Percentiles rank a stretch among this genome's conserved stretches.
Evolutionary conservation across 2,888 invertebrate species (phyloP).

Genomic region (Hydrotaea diabolus): DNA sequence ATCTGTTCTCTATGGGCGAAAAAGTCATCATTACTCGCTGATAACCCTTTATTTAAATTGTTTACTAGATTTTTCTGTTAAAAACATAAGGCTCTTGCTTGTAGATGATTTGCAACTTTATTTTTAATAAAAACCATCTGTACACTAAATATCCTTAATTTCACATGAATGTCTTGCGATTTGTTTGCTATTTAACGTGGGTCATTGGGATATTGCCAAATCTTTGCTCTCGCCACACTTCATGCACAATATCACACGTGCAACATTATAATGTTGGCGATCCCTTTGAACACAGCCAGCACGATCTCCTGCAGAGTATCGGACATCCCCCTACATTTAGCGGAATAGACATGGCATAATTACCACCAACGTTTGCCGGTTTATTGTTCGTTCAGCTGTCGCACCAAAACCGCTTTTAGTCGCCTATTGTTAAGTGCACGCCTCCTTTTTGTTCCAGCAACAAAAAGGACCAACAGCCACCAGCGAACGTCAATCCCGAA

Average conservation of each 20-base stretch:
- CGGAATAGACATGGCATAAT: background rate
- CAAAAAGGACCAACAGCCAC: background rate
- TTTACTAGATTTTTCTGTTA: too few relatives aligned
- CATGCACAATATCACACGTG: background rate
- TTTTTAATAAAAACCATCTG: too few relatives aligned
- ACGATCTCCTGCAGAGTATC: background rate
- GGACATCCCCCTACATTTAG: background rate
- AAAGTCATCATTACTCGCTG: too few relatives aligned
- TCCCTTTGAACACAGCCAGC: background rate
- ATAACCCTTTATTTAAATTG: too few relatives aligned
- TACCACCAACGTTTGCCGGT: background rate
- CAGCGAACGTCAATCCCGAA: background rate
- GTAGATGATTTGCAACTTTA: too few relatives aligned
- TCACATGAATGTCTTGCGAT: too few relatives aligned
- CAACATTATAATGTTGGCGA: background rate
- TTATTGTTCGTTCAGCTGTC: conserved; percentile 8
- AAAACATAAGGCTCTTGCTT: too few relatives aligned
- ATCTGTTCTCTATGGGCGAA: too few relatives aligned
- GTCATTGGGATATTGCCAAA: too few relatives aligned
- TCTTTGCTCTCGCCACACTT: too few relatives aligned
- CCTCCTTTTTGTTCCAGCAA: background rate
- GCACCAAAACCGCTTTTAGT: background rate
- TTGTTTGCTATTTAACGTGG: too few relatives aligned
- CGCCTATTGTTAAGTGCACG: conserved; percentile 5
- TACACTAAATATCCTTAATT: too few relatives aligned